phyloP scores from a whole-genome alignment of 2,797 vertebrate genomes.

The Pseudocheirus occidentalis region DNA sequence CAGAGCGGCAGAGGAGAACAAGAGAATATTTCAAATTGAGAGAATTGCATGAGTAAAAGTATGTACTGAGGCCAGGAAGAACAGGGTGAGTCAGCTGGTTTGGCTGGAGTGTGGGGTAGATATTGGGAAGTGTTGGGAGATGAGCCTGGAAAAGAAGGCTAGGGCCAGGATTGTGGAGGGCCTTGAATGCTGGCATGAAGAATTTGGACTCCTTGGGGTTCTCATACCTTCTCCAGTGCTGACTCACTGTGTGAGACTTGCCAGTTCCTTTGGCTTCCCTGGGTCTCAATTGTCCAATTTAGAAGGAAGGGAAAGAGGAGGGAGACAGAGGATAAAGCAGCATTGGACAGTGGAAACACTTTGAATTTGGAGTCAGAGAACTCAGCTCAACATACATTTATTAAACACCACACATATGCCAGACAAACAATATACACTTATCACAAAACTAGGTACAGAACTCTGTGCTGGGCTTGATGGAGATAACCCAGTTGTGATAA shows the following conservation, averaged over 20 bases:
- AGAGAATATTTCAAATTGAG: neutral
- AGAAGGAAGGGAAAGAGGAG: neutral
- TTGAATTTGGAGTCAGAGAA: neutral
- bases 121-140: slow-evolving; percentile 3
- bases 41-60: neutral
- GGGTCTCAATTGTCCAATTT: neutral
- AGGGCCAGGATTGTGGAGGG: neutral
- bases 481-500: neutral
- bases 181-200: neutral
- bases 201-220: neutral
- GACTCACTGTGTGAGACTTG: neutral
- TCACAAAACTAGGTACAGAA: neutral
- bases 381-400: neutral
- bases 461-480: neutral
- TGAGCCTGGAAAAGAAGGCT: neutral
- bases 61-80: neutral
- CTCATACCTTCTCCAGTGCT: neutral
- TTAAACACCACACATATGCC: neutral
- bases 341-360: neutral
- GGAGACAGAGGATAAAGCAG: neutral
- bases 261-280: neutral
- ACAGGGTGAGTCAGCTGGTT: neutral
- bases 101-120: neutral
- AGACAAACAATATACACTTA: neutral
- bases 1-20: neutral